Percentiles rank a stretch among this genome's conserved stretches.
These are phyloP conservation scores for Sprattus sprattus DNA, from an alignment of 2,113 vertebrate genomes.

Conservation along the genomic window DNA sequence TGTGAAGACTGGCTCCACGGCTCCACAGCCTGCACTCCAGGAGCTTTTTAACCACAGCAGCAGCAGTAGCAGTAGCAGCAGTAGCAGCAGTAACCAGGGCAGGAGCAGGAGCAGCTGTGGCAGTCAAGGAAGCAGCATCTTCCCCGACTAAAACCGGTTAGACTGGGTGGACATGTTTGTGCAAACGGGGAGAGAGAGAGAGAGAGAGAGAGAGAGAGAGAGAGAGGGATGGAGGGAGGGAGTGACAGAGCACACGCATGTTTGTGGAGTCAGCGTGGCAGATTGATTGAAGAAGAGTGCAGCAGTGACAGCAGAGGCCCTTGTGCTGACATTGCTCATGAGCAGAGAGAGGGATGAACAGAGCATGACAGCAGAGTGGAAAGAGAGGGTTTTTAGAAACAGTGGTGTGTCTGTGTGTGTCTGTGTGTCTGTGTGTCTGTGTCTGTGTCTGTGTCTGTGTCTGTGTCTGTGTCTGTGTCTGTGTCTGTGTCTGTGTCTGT, in stretches of 20 bases:
- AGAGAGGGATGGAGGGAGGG: background rate
- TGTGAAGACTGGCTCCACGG: too few species aligned
- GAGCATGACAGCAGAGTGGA: too few species aligned
- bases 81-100: too few species aligned
- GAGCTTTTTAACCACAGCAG: background rate
- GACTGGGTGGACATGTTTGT: slow-evolving; percentile 50
- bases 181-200: slow-evolving; percentile 1
- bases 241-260: background rate
- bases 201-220: slow-evolving; percentile 21
- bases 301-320: background rate
- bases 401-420: background rate
- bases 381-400: too few species aligned
- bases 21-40: background rate
- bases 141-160: slow-evolving; percentile 47
- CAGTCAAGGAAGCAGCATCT: background rate
- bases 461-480: background rate
- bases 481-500: too few species aligned
- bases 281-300: background rate
- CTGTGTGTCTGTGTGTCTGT: slow-evolving; percentile 16
- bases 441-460: slow-evolving; percentile 8
- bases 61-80: background rate
- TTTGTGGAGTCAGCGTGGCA: background rate
- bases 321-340: background rate
- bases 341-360: background rate
- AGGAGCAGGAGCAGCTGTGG: background rate